These are phyloP conservation scores for Pseudococcus jackbeardsleyi DNA, from an alignment of 2,888 invertebrate genomes.

Conservation along the genomic window DNA sequence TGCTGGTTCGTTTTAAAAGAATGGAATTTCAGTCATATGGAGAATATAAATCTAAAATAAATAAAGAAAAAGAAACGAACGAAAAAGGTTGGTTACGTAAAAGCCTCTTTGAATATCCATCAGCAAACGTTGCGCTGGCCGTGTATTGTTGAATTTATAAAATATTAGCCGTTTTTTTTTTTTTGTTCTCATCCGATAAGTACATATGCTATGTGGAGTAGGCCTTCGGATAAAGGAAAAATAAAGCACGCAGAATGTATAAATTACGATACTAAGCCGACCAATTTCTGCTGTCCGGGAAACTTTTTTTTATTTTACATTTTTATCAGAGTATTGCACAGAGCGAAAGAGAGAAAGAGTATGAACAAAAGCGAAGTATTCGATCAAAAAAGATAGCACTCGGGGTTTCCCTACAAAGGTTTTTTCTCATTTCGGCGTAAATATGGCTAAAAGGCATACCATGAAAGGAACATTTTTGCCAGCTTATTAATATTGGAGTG, in stretches of 20 bases:
- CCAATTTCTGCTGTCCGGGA: conserved; percentile 50
- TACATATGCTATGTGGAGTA: conserved; percentile 35
- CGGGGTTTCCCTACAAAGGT: conserved; percentile 25
- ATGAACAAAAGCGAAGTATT: conserved; percentile 36
- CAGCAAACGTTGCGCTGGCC: conserved; percentile 15
- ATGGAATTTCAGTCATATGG: conserved; percentile 41
- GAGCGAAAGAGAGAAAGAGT: background rate
- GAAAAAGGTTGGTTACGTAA: conserved; percentile 44
- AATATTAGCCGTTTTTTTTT: conserved; percentile 40
- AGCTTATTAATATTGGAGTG: conserved; percentile 33
- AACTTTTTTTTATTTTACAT: conserved; percentile 56
- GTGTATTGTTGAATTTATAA: conserved; percentile 46
- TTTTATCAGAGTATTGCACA: conserved; percentile 43
- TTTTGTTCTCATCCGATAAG: conserved; percentile 41
- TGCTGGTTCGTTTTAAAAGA: background rate
- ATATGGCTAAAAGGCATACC: conserved; percentile 35
- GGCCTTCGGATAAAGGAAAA: conserved; percentile 38
- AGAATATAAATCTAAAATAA: conserved; percentile 56
- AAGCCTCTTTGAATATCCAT: conserved; percentile 41
- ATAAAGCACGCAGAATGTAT: conserved; percentile 49
- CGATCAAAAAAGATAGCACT: conserved; percentile 46
- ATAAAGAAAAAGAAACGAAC: conserved; percentile 47
- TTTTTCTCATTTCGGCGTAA: conserved; percentile 43
- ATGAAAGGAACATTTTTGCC: conserved; percentile 26
- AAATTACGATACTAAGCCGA: conserved; percentile 52